phyloP scores from a whole-genome alignment of 1,140 invertebrate genomes.

The Limonius californicus region DNA sequence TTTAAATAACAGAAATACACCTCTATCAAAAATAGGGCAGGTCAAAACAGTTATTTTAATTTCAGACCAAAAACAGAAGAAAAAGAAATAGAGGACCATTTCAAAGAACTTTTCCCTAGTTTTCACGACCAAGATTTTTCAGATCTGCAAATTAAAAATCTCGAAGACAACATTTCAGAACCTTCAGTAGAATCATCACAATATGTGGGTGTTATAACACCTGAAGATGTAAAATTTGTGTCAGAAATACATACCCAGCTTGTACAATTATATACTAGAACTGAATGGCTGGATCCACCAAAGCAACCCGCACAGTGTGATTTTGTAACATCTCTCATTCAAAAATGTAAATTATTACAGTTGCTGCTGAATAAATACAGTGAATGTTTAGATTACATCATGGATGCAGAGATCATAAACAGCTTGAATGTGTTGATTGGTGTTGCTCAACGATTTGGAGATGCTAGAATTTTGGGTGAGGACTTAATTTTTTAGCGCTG shows the following conservation, averaged over 20 bases:
- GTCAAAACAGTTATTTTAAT: no score
- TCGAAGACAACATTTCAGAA: slow-evolving; percentile 41
- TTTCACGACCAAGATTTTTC: slow-evolving; percentile 66
- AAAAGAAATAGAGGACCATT: slow-evolving; percentile 64
- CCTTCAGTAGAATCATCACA: slow-evolving; percentile 28
- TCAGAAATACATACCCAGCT: slow-evolving; percentile 59
- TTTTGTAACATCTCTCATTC: slow-evolving; percentile 54
- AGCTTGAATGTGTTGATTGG: slow-evolving; percentile 52
- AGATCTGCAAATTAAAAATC: slow-evolving; percentile 48
- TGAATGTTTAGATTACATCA: slow-evolving; percentile 49
- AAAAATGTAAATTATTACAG: slow-evolving; percentile 59
- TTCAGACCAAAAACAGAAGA: slow-evolving; percentile 61
- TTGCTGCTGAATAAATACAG: slow-evolving; percentile 49
- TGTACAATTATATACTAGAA: slow-evolving; percentile 52
- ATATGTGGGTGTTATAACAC: slow-evolving; percentile 47
- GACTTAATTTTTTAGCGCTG: no score
- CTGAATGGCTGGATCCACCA: slow-evolving; percentile 54
- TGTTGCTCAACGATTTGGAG: slow-evolving; percentile 35
- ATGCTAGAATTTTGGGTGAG: slow-evolving; percentile 4
- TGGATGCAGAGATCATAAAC: slow-evolving; percentile 53
- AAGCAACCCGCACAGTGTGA: slow-evolving; percentile 45
- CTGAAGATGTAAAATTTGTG: slow-evolving; percentile 56
- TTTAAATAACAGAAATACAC: no score
- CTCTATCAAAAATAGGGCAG: neutral
- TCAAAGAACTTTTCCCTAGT: slow-evolving; percentile 73